A percentile compares a stretch with the other conserved stretches of the same genome.
Conservation (phyloP, 1,140 invertebrate genomes). For the Coelopa frigida region DNA sequence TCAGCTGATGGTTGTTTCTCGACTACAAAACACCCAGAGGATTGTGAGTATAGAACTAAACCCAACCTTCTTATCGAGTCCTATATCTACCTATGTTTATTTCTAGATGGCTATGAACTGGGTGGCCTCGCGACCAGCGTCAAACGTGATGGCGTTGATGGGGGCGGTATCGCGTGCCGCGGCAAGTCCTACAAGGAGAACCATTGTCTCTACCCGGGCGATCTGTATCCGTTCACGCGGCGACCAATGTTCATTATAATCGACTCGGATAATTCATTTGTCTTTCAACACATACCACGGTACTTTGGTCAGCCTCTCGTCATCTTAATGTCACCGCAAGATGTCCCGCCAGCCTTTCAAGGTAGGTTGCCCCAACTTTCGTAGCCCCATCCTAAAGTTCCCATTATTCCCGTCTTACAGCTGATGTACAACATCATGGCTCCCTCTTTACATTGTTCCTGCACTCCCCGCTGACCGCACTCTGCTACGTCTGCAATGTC, state of each 20-base stretch:
- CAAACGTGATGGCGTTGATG: constrained; percentile 57
- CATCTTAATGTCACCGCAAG: constrained; percentile 88
- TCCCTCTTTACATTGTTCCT: constrained; percentile 92
- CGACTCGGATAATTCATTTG: constrained; percentile 91
- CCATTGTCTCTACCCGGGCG: constrained; percentile 87
- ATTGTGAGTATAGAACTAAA: constrained; percentile 58
- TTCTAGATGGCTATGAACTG: constrained; percentile 80
- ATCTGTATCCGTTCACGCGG: constrained; percentile 84
- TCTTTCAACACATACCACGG: constrained; percentile 85
- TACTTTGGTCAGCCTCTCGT: constrained; percentile 94
- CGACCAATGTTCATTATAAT: constrained; percentile 90
- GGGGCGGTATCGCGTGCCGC: constrained; percentile 45
- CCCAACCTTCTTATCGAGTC: background rate
- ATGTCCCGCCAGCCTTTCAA: constrained; percentile 75
- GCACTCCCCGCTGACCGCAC: constrained; percentile 85
- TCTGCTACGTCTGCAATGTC: constrained; percentile 88
- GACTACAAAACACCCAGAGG: constrained; percentile 80
- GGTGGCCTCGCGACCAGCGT: constrained; percentile 82
- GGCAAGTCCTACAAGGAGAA: constrained; percentile 71
- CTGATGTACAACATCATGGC: constrained; percentile 85
- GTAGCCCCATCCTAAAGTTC: background rate
- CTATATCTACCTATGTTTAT: background rate
- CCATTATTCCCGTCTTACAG: constrained; percentile 14
- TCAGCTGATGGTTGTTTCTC: constrained; percentile 89
- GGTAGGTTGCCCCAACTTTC: constrained; percentile 48